Percentiles rank a stretch among this genome's conserved stretches.
These are phyloP conservation scores for Drosophila villosipedis DNA, from an alignment of 2,888 invertebrate genomes.

Conservation along the genomic window DNA sequence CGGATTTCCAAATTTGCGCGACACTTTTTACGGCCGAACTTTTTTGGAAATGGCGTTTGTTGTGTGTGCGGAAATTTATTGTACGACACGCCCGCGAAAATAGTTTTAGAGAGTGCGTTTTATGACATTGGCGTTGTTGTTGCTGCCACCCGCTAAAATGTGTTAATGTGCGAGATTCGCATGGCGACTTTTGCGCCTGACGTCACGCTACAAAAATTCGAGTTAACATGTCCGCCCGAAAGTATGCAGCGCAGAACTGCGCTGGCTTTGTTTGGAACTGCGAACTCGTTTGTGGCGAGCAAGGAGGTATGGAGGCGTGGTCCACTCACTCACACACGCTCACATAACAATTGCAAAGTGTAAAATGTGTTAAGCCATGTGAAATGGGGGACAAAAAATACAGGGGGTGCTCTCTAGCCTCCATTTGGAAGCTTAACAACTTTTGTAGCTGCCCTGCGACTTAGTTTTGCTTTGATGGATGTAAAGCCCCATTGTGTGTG, in stretches of 20 bases:
- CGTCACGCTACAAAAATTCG: slow-evolving; percentile 30
- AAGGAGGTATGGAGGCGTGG: slow-evolving; percentile 28
- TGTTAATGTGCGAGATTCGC: slow-evolving; percentile 76
- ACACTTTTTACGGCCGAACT: slow-evolving; percentile 34
- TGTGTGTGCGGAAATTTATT: slow-evolving; percentile 56
- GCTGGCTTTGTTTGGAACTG: slow-evolving; percentile 34
- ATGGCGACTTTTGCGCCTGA: slow-evolving; percentile 41
- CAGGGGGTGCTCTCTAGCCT: slow-evolving; percentile 20
- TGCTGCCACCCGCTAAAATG: slow-evolving; percentile 48
- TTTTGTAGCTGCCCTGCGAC: slow-evolving; percentile 73
- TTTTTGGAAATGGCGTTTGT: slow-evolving; percentile 4
- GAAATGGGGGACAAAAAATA: slow-evolving; percentile 57
- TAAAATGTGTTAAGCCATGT: slow-evolving; percentile 81
- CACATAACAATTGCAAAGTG: slow-evolving; percentile 77
- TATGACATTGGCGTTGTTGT: slow-evolving; percentile 40
- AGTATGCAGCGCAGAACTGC: slow-evolving; percentile 49
- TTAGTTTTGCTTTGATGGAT: slow-evolving; percentile 79
- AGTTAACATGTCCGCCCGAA: slow-evolving; percentile 48
- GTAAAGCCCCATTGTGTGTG: slow-evolving; percentile 59
- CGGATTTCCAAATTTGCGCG: slow-evolving; percentile 68
- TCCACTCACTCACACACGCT: slow-evolving; percentile 40
- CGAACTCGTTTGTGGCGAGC: slow-evolving; percentile 3
- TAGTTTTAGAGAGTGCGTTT: slow-evolving; percentile 76
- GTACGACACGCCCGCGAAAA: slow-evolving; percentile 72
- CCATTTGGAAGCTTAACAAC: slow-evolving; percentile 63